Base-by-base conservation (phyloP, 1,140 invertebrate genomes). In the Nasonia longicornis region DNA sequence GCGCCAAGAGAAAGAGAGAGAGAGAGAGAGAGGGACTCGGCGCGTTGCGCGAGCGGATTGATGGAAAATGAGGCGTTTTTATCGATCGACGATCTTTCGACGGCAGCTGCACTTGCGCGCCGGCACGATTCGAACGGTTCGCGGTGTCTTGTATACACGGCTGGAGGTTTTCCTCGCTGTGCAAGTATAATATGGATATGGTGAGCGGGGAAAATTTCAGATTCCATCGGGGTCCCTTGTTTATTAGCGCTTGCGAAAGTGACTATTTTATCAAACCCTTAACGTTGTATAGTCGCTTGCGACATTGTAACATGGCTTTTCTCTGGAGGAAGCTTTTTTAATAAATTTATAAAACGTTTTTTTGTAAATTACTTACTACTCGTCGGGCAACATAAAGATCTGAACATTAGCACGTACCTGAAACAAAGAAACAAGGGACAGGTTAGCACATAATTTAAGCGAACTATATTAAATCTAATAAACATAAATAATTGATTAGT, bases 71-170 rank as follows among this genome's bases (percentile, higher is more conserved):
- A 29, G 42, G 52, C 52, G 52, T 70, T 77, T 77, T 76, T 81
- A 81, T 77, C 79, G 38, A 69, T 31, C 42, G 26, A 6, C 42
- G 42, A 80, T 75, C 63, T 69, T 75, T 75, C 52, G 42, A 16
- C 42, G 20, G 38, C 45, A n/a, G n/a, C 1, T 48, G 75, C 12
- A 76, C 52, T 66, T 76, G 29, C 31, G 58, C 7, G 31, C 31
- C 31, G 58, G 38, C n/a, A 31, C 63, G 58, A 35, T 66, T 76
- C 52, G 10, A 76, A 76, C 29, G 20, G 52, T 63, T 63, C 12
- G 20, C 20, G 4, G 52, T n/a, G 52, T 58, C 52, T 58, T n/a
- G 52, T 58, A 16, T 52, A n/a, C 14, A 48, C 45, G 45, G 16
- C 6, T 2, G 16, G 20, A 4, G 52, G 16, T 48, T 35, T 63